These are phyloP conservation scores for Trachelus troglodyta DNA, from an alignment of 2,888 invertebrate species.

Conservation along the genomic window DNA sequence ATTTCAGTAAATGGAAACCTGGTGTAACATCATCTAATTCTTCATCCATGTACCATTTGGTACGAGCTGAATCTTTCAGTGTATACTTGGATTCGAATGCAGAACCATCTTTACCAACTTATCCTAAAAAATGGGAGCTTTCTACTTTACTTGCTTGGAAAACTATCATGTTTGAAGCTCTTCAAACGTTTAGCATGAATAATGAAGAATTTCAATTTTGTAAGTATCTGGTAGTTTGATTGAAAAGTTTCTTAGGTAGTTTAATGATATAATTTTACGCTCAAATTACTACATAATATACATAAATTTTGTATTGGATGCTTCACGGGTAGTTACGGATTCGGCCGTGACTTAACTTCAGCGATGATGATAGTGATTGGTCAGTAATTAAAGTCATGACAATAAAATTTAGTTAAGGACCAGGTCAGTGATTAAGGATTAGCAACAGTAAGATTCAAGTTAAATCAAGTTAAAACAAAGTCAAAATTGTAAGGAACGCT, in stretches of 20 bases:
- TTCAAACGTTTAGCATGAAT: slow-evolving; percentile 82
- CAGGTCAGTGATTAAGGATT: too few relatives aligned
- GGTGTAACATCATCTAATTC: slow-evolving; percentile 73
- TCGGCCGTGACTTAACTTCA: too few relatives aligned
- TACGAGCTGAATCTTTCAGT: slow-evolving; percentile 81
- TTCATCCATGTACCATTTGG: slow-evolving; percentile 76
- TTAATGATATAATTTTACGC: background rate
- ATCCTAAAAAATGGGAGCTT: slow-evolving; percentile 54
- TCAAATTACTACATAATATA: background rate
- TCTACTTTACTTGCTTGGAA: slow-evolving; percentile 78
- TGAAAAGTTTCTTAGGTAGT: background rate
- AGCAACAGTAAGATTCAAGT: background rate
- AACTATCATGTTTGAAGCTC: slow-evolving; percentile 78
- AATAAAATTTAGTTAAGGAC: too few relatives aligned
- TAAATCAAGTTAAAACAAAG: background rate
- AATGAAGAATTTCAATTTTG: slow-evolving; percentile 84
- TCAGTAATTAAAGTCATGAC: too few relatives aligned
- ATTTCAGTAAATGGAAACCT: slow-evolving; percentile 81
- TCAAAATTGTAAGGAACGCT: background rate
- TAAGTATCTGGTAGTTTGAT: slow-evolving; percentile 66
- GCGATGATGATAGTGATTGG: too few relatives aligned
- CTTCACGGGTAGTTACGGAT: background rate
- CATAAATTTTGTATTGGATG: background rate
- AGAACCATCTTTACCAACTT: slow-evolving; percentile 49
- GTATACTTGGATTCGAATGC: slow-evolving; percentile 80